Percentiles rank a stretch among this genome's conserved stretches.
These are phyloP conservation scores for Trogon melanurus DNA, from an alignment of 2,113 vertebrate species.

Conservation along the genomic window DNA sequence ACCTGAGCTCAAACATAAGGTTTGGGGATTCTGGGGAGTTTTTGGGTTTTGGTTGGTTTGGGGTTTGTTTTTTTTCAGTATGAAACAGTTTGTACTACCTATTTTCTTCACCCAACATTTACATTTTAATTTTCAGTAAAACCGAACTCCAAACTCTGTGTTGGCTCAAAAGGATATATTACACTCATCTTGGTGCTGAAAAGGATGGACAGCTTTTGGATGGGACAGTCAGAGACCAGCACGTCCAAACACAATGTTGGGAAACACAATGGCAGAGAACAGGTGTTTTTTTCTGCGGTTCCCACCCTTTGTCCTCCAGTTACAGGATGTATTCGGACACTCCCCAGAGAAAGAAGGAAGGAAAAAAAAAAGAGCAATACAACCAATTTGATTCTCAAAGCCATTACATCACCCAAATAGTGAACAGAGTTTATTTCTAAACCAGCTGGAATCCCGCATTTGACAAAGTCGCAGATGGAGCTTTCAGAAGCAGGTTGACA, in stretches of 20 bases:
- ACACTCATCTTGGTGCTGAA: background rate
- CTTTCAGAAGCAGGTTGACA: slow-evolving; percentile 34
- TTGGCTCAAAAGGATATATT: background rate
- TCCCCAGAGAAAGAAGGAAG: background rate
- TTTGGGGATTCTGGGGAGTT: no score
- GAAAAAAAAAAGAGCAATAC: background rate
- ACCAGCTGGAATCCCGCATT: slow-evolving; percentile 31
- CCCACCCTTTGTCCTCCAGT: background rate
- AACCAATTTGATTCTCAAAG: background rate
- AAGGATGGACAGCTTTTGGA: background rate
- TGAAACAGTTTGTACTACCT: background rate
- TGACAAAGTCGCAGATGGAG: slow-evolving; percentile 37
- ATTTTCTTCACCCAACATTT: background rate
- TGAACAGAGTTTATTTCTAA: slow-evolving; percentile 29
- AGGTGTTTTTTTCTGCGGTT: background rate
- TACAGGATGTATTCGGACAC: background rate
- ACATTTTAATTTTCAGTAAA: background rate
- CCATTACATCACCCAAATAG: background rate
- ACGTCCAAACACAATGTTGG: background rate
- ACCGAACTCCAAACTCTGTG: background rate
- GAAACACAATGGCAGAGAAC: background rate
- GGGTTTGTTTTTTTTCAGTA: background rate
- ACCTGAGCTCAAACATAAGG: background rate
- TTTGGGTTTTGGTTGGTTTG: accelerated
- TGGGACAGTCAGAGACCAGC: background rate